These are phyloP conservation scores for Ischnus inquisitorius DNA, from an alignment of 2,888 invertebrate genomes.

Conservation along the genomic window DNA sequence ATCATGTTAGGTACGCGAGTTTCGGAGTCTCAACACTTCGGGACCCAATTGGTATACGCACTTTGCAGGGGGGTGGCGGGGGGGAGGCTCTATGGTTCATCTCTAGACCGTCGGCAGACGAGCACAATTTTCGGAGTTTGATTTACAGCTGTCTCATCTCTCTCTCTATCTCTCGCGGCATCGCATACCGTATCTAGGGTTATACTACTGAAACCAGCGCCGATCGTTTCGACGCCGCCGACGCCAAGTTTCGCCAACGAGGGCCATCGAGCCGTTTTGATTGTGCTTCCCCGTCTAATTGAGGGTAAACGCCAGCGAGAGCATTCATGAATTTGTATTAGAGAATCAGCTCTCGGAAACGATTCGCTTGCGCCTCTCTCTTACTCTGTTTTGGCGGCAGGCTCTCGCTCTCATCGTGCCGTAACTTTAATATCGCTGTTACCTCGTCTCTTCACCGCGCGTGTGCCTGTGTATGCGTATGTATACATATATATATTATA, in stretches of 20 bases:
- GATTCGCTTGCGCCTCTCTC: conserved; percentile 55
- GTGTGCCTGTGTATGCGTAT: not conserved
- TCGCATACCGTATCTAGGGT: conserved; percentile 27
- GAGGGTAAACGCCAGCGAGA: conserved; percentile 79
- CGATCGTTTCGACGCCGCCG: conserved; percentile 61
- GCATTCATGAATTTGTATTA: conserved; percentile 85
- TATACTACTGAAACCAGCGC: conserved; percentile 7
- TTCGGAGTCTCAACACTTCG: conserved; percentile 62
- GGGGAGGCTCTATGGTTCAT: conserved; percentile 45
- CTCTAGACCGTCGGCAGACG: conserved; percentile 75
- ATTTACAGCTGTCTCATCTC: conserved; percentile 80
- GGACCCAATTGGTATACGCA: conserved; percentile 59
- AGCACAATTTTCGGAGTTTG: conserved; percentile 80
- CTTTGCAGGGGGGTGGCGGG: conserved; percentile 7
- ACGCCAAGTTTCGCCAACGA: conserved; percentile 52
- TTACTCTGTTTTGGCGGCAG: not conserved
- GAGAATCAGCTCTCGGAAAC: conserved; percentile 78
- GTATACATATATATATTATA: conserved; percentile 10
- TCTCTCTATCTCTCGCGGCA: conserved; percentile 11
- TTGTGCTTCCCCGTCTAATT: conserved; percentile 83
- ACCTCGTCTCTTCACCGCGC: not conserved
- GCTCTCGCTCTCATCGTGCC: conserved; percentile 31
- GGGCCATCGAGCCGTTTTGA: conserved; percentile 78
- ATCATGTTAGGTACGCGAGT: conserved; percentile 26
- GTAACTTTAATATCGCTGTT: conserved; percentile 3